Base-by-base conservation (phyloP, 2,888 invertebrate genomes). In the Dicyrtoma fusca region DNA sequence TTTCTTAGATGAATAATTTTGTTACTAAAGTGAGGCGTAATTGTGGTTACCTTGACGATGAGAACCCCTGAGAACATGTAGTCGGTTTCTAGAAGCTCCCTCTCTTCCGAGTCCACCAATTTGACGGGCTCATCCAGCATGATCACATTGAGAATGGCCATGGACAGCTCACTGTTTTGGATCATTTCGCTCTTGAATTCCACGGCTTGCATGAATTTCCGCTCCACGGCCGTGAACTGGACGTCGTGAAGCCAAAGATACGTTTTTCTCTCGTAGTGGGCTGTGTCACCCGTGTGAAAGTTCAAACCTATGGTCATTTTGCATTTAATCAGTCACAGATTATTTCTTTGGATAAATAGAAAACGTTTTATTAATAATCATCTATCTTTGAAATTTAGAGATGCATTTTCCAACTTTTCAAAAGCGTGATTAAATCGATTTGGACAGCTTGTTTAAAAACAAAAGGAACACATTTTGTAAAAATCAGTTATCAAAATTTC, bases 161-260 rank as follows among this genome's bases (percentile, higher is more conserved):
- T 44, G 1, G 62, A 17, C 11, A 55, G 59, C 3, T 11, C 47
- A n/a, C n/a, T 49, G 4, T 13, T 17, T 23, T 51, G 59, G 10
- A 77, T 72, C 19, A 68, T 66, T 0, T 10, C 13, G 23, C 71
- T 55, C 25, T 55, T 65, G 44, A 79, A 74, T 17, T 63, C 68
- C 0, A 73, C 34, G 0, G 69, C 75, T 13, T 69, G 23, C 25
- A 80, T 61, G 64, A 70, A 80, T n/a, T 70, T 21, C 47, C 77
- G 75, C 26, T 80, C 78, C 0, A 65, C 72, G 10, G 74, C 76
- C 0, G 76, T 73, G 69, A 80, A 78, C 47, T 76, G 73, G 10
- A 80, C 71, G n/a, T 73, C 65, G 10, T 75, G 75, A 11, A 74
- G 1, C 55, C 64, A 65, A 6, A 71, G 26, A 10, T 66, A 44